Evolutionary conservation across 2,888 invertebrate genomes (phyloP).

Genomic region (Eristalinus sepulchralis): DNA sequence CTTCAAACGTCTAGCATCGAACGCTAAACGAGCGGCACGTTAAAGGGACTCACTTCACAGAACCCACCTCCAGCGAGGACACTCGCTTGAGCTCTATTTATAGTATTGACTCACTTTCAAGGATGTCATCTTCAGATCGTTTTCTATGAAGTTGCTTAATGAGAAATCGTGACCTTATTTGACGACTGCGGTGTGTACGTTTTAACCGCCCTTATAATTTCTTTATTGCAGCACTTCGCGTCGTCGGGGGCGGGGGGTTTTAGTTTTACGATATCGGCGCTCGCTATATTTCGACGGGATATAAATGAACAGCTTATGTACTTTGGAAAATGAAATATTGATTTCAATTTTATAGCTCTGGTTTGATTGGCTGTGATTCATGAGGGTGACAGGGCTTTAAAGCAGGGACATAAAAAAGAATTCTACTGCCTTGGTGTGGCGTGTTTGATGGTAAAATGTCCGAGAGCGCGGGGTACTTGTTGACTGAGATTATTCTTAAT

Average conservation of each 20-base stretch:
- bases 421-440: neutral
- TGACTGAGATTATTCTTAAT: neutral
- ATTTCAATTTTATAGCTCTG: constrained; percentile 40
- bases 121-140: constrained; percentile 31
- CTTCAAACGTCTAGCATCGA: neutral
- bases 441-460: neutral
- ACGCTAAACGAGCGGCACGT: too few species aligned
- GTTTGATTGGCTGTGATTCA: constrained; percentile 29
- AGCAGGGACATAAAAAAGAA: constrained; percentile 10
- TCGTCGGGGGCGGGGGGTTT: constrained; percentile 31
- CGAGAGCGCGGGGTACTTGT: neutral
- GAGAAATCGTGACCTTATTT: constrained; percentile 48
- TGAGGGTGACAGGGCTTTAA: neutral
- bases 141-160: constrained; percentile 26
- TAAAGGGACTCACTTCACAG: neutral
- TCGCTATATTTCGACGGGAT: neutral
- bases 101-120: constrained; percentile 11
- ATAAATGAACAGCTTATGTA: constrained; percentile 12
- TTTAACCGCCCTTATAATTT: constrained; percentile 40
- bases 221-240: constrained; percentile 37
- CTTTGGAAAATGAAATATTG: constrained; percentile 41
- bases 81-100: neutral
- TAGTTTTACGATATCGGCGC: constrained; percentile 37
- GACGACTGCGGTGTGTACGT: constrained; percentile 9
- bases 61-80: neutral